Evolutionary conservation across 2,797 vertebrate genomes (phyloP).

Genomic region (Glossophaga mutica): DNA sequence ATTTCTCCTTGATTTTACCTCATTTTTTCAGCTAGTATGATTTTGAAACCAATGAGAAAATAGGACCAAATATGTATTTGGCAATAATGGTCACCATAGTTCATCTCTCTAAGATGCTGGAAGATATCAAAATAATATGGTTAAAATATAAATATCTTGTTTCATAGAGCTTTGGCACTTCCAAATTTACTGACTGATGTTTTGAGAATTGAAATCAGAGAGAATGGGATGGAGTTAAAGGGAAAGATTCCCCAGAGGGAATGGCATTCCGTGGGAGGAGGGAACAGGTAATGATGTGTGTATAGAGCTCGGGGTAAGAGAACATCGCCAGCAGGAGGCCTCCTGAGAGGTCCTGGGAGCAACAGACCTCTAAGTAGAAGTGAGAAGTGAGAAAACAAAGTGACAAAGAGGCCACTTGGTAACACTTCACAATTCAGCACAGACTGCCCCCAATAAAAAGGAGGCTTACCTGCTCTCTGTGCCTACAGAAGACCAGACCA

Average conservation of each 20-base stretch:
- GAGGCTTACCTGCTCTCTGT: background rate
- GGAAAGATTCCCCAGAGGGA: background rate
- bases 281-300: background rate
- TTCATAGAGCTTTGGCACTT: background rate
- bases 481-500: background rate
- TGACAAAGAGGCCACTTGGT: background rate
- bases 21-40: background rate
- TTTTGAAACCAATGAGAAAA: background rate
- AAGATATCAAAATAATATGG: conserved; percentile 14
- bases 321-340: background rate
- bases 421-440: background rate
- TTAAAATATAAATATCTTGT: background rate
- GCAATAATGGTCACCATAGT: background rate
- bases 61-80: background rate
- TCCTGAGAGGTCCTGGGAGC: background rate
- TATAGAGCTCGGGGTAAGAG: background rate
- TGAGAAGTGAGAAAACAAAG: background rate
- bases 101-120: background rate
- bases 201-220: background rate
- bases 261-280: background rate
- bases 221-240: background rate
- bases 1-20: background rate
- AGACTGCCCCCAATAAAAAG: background rate
- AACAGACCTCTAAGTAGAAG: background rate
- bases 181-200: background rate